Base-by-base conservation (phyloP, 2,888 invertebrate species). In the Imbricaverruca yamaguchii region DNA sequence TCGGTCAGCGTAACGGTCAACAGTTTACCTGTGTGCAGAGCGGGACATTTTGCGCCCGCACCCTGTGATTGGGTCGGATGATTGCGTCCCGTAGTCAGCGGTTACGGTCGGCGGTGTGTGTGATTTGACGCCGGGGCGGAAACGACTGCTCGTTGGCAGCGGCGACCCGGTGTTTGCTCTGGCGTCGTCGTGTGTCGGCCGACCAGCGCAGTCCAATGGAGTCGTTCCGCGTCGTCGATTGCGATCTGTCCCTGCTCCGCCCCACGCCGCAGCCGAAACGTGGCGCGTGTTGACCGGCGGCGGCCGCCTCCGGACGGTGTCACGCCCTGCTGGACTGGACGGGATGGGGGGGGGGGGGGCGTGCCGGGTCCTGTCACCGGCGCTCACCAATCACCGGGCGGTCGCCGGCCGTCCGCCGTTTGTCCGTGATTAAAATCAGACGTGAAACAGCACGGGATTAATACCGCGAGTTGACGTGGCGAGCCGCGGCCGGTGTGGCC, bases 401-500 rank as follows among this genome's bases (percentile, higher is more conserved):
- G 69, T 10, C 69, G 69, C 6, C 69, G 25, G n/a, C 12, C 18
- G 21, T 8, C 15, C n/a, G 65, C 69, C 39, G 39, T 25, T 12
- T 69, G 69, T 23, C 69, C 39, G 69, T 69, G 39, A 69, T 69
- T 69, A 69, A 69, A 69, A 25, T 39, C 69, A 12, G 69, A 11
- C 39, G 69, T 13, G 15, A 7, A 15, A 15, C 69, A 69, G 39
- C 39, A 69, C 69, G 23, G 15, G 69, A 39, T 39, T 69, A 69
- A 39, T 39, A 15, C 39, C 15, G 69, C 39, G 69, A 13, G 15
- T 61, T 10, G 63, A n/a, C 63, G 63, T 21, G 9, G 63, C n/a
- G 63, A n/a, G 7, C 69, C 69, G 69, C 69, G 69, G 23, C 25
- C 10, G 39, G 7, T 3, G 39, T 18, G 61, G 18, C 15, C 61